phyloP scores from a whole-genome alignment of 2,113 vertebrate genomes.

The Dipodomys stephensi region DNA sequence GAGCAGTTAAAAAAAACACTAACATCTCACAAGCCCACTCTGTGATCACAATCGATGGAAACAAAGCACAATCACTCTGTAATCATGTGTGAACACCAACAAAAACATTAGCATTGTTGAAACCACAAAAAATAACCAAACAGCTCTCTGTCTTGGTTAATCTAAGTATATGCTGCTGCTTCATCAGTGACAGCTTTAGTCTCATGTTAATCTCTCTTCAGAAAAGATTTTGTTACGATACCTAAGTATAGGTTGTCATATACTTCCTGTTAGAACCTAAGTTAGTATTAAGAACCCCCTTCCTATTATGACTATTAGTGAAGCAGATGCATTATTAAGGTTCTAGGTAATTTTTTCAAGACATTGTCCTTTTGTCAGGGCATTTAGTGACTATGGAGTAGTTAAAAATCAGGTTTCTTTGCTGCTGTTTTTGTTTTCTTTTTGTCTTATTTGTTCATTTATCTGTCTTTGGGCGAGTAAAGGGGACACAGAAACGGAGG shows the following conservation, averaged over 20 bases:
- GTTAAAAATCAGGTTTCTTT: neutral
- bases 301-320: neutral
- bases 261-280: slow-evolving; percentile 1
- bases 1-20: neutral
- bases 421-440: too few relatives aligned
- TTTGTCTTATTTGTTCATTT: too few relatives aligned
- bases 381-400: neutral
- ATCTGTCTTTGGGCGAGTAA: too few relatives aligned
- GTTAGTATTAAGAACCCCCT: neutral
- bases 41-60: neutral
- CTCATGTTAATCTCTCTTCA: neutral
- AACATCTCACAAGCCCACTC: neutral
- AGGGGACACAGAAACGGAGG: too few relatives aligned
- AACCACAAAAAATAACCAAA: neutral
- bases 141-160: neutral
- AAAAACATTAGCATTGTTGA: neutral
- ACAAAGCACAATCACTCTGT: neutral
- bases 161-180: neutral
- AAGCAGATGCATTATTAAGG: neutral
- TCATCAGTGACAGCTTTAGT: neutral
- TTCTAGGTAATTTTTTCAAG: slow-evolving; percentile 5
- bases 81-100: neutral
- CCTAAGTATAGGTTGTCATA: neutral
- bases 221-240: slow-evolving; percentile 34
- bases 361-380: slow-evolving; percentile 4